Conservation (phyloP, 2,888 invertebrate genomes). For the Phalera bucephala region DNA sequence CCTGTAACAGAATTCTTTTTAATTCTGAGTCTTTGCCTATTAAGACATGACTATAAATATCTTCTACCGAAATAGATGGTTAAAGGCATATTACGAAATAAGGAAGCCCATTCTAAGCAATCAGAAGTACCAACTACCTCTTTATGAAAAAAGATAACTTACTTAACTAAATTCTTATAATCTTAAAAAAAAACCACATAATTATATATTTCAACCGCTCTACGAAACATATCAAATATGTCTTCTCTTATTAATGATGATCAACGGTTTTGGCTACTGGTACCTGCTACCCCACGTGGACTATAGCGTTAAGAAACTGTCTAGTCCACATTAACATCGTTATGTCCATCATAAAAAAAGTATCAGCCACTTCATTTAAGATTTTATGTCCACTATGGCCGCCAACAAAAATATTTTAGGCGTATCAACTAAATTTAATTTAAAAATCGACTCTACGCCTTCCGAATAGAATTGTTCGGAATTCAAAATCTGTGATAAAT, state of each 20-base stretch:
- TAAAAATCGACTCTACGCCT: neutral
- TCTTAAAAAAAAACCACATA: slow-evolving; percentile 4
- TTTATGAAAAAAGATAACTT: too few species aligned
- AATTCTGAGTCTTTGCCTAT: too few species aligned
- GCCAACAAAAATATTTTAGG: neutral
- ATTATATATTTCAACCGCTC: slow-evolving; percentile 1
- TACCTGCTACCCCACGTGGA: slow-evolving; percentile 23
- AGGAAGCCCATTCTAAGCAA: too few species aligned
- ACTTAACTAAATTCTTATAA: too few species aligned
- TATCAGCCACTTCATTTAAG: slow-evolving; percentile 16
- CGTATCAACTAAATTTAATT: neutral
- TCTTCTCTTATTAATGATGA: slow-evolving; percentile 3
- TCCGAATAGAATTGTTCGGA: neutral
- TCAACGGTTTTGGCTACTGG: slow-evolving; percentile 25
- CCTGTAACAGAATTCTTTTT: too few species aligned
- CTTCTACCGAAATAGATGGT: too few species aligned
- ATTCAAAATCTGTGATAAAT: neutral
- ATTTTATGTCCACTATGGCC: neutral
- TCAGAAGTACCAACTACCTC: too few species aligned
- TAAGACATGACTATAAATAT: too few species aligned
- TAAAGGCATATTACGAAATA: too few species aligned
- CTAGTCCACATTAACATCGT: slow-evolving; percentile 27
- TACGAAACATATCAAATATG: slow-evolving; percentile 3
- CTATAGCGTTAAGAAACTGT: slow-evolving; percentile 28
- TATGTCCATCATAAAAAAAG: slow-evolving; percentile 32